Conservation (phyloP, 1,140 invertebrate species). For the Drepana arcuata region DNA sequence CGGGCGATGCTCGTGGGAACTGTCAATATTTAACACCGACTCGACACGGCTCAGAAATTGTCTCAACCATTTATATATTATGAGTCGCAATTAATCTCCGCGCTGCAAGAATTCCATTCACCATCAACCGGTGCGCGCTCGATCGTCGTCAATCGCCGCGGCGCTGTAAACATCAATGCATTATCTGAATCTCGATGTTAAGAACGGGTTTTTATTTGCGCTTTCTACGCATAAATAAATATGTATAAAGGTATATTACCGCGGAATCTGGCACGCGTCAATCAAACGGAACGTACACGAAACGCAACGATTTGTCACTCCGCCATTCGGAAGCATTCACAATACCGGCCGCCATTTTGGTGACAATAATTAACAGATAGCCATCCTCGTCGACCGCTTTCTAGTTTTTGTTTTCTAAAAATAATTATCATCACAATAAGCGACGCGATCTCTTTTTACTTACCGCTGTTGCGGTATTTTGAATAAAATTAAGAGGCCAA, state of each 20-base stretch:
- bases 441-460: conserved; percentile 60
- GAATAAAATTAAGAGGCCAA: conserved; percentile 57
- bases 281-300: conserved; percentile 58
- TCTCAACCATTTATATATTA: too few species aligned
- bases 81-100: too few species aligned
- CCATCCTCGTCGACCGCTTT: conserved; percentile 58
- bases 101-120: too few species aligned
- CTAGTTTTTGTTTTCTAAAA: conserved; percentile 68
- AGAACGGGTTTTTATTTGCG: conserved; percentile 63
- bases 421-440: conserved; percentile 71
- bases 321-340: conserved; percentile 60
- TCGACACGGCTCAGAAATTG: conserved; percentile 63
- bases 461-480: conserved; percentile 65
- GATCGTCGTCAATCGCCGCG: too few species aligned
- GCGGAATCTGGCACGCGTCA: conserved; percentile 65
- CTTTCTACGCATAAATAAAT: conserved; percentile 67
- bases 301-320: conserved; percentile 63
- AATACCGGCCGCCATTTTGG: conserved; percentile 60
- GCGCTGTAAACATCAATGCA: conserved; percentile 45
- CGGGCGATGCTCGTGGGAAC: conserved; percentile 59
- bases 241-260: conserved; percentile 54
- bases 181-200: conserved; percentile 51
- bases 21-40: conserved; percentile 60
- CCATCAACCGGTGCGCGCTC: too few species aligned
- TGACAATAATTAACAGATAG: conserved; percentile 70